Evolutionary conservation across 2,888 invertebrate genomes (phyloP).

Genomic region (Dolichopus griseipennis): DNA sequence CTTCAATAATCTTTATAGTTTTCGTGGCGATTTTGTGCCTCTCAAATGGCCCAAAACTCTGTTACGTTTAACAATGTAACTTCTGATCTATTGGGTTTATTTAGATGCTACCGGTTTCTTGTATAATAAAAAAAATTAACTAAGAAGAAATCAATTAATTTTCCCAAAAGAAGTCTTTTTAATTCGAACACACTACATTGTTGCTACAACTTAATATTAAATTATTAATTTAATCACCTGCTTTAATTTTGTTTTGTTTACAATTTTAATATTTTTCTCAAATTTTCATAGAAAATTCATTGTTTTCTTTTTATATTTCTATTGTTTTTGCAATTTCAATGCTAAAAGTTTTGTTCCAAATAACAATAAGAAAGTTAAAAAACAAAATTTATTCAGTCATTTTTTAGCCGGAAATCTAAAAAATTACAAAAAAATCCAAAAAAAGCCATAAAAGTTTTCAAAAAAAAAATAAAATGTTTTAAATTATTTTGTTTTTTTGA

Average conservation of each 20-base stretch:
- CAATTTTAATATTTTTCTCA: neutral
- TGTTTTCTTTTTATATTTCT: neutral
- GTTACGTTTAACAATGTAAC: too few species aligned
- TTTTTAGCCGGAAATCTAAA: neutral
- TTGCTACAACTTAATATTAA: neutral
- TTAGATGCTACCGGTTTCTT: too few species aligned
- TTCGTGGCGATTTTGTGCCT: too few species aligned
- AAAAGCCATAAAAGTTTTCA: neutral
- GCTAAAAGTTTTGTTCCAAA: neutral
- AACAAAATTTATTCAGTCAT: neutral
- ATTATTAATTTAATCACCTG: neutral
- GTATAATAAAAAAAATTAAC: too few species aligned
- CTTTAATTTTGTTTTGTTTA: neutral
- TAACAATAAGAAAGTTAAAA: neutral
- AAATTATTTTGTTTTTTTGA: neutral
- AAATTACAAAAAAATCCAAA: neutral
- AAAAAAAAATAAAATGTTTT: neutral
- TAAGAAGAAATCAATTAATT: too few species aligned
- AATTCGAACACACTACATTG: too few species aligned
- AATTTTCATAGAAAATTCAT: neutral
- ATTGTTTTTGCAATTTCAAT: neutral
- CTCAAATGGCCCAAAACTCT: too few species aligned
- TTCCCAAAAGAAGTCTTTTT: too few species aligned
- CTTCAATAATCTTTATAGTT: too few species aligned
- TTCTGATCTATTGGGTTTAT: too few species aligned